These are phyloP conservation scores for Sitobion miscanthi DNA, from an alignment of 1,140 invertebrate genomes.

Conservation along the genomic window DNA sequence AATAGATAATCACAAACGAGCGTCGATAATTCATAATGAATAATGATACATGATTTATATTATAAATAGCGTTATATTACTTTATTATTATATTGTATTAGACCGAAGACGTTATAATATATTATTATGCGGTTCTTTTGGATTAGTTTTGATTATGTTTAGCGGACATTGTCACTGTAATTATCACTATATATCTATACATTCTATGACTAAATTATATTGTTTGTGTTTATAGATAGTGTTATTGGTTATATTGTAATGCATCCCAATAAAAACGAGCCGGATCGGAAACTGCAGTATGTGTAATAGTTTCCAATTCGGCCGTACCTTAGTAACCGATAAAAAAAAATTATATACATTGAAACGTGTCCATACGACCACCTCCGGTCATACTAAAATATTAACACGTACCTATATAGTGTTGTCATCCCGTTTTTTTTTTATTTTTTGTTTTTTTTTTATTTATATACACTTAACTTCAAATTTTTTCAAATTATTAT, in stretches of 20 bases:
- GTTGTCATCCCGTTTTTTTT: conserved; percentile 15
- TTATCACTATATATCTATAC: not conserved
- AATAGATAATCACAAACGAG: not conserved
- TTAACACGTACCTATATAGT: not conserved
- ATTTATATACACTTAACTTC: not conserved
- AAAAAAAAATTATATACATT: conserved; percentile 14
- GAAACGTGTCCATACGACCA: conserved; percentile 49
- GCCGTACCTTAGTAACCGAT: conserved; percentile 2
- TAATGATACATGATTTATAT: not conserved
- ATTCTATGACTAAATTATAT: not conserved
- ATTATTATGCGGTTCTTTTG: not conserved
- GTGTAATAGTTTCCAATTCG: not conserved
- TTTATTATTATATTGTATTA: not conserved
- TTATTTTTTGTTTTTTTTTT: not conserved
- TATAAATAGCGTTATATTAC: not conserved
- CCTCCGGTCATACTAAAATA: not conserved
- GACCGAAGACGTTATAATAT: not conserved
- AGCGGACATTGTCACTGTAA: not conserved
- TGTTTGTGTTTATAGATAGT: conserved; percentile 43
- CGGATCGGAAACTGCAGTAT: not conserved
- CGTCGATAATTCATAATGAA: not conserved
- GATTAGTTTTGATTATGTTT: conserved; percentile 21
- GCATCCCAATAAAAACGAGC: conserved; percentile 26
- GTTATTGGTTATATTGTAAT: conserved; percentile 35
- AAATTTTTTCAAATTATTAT: not conserved